Evolutionary conservation across 2,797 vertebrate genomes (phyloP).

Genomic region (Eulemur coronatus): DNA sequence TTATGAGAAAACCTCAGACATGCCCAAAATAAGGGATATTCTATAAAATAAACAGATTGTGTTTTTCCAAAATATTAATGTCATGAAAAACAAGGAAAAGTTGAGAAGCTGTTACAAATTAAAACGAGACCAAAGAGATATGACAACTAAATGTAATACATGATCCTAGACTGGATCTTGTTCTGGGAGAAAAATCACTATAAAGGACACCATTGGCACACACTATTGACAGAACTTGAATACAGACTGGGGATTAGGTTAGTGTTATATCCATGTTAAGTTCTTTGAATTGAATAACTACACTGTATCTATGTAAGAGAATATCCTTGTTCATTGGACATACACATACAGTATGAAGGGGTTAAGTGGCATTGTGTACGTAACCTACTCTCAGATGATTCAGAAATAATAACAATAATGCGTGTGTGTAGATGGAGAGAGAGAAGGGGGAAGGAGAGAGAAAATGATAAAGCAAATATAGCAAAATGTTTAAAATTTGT

Average conservation of each 20-base stretch:
- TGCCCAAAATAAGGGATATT: neutral
- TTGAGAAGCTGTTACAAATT: neutral
- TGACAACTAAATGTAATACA: neutral
- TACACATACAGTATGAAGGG: neutral
- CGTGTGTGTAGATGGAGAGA: neutral
- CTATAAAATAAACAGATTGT: neutral
- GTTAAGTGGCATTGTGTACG: neutral
- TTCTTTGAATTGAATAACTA: neutral
- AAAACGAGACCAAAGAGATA: neutral
- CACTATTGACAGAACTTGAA: neutral
- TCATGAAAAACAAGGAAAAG: neutral
- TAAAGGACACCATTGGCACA: neutral
- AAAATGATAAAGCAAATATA: neutral
- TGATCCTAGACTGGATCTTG: neutral
- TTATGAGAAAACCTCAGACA: neutral
- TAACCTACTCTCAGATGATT: slow-evolving; percentile 1
- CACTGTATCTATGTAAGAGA: neutral
- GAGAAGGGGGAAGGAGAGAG: neutral
- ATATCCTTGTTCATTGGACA: neutral
- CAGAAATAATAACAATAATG: neutral
- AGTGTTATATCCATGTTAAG: neutral
- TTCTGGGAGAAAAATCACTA: neutral
- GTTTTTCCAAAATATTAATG: neutral
- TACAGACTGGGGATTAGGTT: neutral
- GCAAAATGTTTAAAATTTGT: neutral